Evolutionary conservation across 2,113 vertebrate genomes (phyloP).

Genomic region (Probosciger aterrimus): DNA sequence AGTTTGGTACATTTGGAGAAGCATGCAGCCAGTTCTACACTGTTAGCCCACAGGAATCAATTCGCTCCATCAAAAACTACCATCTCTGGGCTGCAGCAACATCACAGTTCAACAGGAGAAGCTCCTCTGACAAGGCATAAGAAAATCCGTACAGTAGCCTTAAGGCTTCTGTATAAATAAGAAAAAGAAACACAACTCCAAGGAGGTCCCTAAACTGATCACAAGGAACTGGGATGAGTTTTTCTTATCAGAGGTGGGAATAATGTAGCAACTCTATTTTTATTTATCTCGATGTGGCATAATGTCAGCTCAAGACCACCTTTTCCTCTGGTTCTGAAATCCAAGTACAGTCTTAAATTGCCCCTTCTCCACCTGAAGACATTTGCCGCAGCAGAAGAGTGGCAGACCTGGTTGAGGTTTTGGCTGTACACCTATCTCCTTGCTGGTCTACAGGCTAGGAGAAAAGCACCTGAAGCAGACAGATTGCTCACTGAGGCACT

Average conservation of each 20-base stretch:
- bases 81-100: rapidly evolving
- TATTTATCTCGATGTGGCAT: background rate
- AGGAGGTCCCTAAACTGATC: background rate
- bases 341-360: background rate
- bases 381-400: background rate
- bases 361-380: background rate
- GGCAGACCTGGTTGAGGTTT: background rate
- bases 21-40: background rate
- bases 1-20: background rate
- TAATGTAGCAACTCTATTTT: background rate
- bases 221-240: background rate
- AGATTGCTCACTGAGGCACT: background rate
- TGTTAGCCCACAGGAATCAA: background rate
- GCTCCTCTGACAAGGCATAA: background rate
- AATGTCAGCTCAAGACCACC: background rate
- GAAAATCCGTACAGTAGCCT: background rate
- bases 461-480: background rate
- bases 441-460: background rate
- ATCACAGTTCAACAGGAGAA: background rate
- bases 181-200: background rate
- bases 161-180: background rate
- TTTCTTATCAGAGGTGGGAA: background rate
- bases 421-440: background rate
- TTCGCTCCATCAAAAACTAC: background rate
- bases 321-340: background rate